phyloP scores from a whole-genome alignment of 2,113 vertebrate genomes.

The Miniopterus natalensis region DNA sequence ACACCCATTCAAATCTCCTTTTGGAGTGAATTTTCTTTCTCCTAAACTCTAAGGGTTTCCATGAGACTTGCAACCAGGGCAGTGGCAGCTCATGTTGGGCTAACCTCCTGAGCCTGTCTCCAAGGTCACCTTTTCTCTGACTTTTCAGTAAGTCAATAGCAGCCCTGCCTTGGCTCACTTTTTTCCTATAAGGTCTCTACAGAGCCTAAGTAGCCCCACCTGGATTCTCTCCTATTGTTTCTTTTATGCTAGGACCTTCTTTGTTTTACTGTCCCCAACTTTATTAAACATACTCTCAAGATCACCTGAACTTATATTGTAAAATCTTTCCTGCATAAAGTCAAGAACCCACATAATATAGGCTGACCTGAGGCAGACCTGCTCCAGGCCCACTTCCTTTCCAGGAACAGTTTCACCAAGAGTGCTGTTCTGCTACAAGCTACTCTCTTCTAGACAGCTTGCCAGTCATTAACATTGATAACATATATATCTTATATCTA shows the following conservation, averaged over 20 bases:
- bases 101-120: neutral
- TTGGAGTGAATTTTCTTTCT: neutral
- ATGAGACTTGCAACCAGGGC: neutral
- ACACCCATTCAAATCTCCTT: neutral
- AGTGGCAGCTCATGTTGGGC: neutral
- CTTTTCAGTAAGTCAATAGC: neutral
- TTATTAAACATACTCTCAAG: neutral
- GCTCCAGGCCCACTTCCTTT: neutral
- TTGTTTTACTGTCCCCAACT: neutral
- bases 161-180: neutral
- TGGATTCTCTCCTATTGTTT: neutral
- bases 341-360: neutral
- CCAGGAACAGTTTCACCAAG: neutral
- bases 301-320: neutral
- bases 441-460: neutral
- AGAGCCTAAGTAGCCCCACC: neutral
- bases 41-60: neutral
- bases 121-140: neutral
- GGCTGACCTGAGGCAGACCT: neutral
- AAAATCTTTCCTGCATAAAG: neutral
- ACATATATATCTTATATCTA: neutral
- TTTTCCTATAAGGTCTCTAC: neutral
- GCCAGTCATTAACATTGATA: neutral
- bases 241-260: neutral
- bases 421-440: neutral